A percentile compares a stretch with the other conserved stretches of the same genome.
Conservation (phyloP, 2,113 vertebrate genomes). For the Mormyrus iriodes region DNA sequence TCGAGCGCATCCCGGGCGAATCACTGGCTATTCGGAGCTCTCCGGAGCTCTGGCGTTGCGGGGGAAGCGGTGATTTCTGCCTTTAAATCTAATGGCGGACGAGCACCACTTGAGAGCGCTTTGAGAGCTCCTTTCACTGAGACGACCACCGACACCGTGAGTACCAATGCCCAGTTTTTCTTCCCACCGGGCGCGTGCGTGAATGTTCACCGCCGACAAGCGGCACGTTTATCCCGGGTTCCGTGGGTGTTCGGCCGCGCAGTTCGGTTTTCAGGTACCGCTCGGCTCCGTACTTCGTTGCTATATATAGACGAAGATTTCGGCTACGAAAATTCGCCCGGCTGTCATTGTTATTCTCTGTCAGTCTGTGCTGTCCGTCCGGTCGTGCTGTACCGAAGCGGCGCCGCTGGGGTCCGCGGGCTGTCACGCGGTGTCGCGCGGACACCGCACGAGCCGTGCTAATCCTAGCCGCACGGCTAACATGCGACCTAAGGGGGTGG, state of each 20-base stretch:
- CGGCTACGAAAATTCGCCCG: neutral
- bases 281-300: neutral
- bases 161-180: neutral
- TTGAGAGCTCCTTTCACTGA: neutral
- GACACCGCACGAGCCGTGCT: neutral
- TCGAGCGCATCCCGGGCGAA: neutral
- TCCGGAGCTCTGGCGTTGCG: neutral
- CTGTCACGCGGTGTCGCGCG: conserved; percentile 1
- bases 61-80: neutral
- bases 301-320: neutral
- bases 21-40: neutral
- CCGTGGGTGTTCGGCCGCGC: neutral
- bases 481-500: neutral
- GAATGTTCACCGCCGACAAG: neutral
- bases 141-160: neutral
- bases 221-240: neutral
- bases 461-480: neutral
- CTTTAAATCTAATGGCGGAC: conserved; percentile 14
- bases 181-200: neutral
- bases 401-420: neutral
- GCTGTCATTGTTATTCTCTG: neutral
- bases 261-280: neutral
- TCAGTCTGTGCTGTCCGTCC: neutral
- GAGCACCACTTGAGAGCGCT: neutral
- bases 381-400: too few species aligned